Conservation (phyloP, 2,113 vertebrate species). For the Meleagris gallopavo region DNA sequence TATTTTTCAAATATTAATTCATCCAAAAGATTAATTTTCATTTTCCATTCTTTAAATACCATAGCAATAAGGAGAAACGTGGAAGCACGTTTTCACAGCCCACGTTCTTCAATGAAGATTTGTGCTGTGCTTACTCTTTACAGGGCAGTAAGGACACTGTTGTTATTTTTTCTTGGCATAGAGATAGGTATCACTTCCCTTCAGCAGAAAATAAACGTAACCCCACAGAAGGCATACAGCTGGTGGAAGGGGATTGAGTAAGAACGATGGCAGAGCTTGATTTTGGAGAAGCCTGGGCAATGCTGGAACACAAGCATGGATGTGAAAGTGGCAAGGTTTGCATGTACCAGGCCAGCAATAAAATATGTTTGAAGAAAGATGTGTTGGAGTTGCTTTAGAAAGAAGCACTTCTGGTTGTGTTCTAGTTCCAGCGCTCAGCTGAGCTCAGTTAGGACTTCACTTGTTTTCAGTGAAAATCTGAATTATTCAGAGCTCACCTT, state of each 20-base stretch:
- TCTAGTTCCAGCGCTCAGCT: not conserved
- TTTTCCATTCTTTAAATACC: conserved; percentile 39
- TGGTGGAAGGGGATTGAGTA: not conserved
- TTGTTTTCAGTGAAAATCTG: not conserved
- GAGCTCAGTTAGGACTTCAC: not conserved
- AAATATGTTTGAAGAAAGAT: not conserved
- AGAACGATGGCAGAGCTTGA: not conserved
- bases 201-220: not conserved
- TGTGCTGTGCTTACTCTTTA: not conserved
- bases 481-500: not conserved
- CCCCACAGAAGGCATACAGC: not conserved
- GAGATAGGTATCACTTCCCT: not conserved
- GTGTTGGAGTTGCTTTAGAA: not conserved
- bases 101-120: not conserved
- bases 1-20: conserved; percentile 45
- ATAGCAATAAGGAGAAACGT: not conserved
- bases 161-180: not conserved
- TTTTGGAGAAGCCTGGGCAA: not conserved
- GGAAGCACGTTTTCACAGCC: not conserved
- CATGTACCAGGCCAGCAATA: not conserved
- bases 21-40: conserved; percentile 58
- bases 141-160: not conserved
- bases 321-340: not conserved
- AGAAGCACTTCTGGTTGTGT: not conserved
- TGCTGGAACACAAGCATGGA: not conserved